A percentile compares a stretch with the other conserved stretches of the same genome.
phyloP scores from a whole-genome alignment of 1,140 invertebrate genomes.

The Drosophila orena region DNA sequence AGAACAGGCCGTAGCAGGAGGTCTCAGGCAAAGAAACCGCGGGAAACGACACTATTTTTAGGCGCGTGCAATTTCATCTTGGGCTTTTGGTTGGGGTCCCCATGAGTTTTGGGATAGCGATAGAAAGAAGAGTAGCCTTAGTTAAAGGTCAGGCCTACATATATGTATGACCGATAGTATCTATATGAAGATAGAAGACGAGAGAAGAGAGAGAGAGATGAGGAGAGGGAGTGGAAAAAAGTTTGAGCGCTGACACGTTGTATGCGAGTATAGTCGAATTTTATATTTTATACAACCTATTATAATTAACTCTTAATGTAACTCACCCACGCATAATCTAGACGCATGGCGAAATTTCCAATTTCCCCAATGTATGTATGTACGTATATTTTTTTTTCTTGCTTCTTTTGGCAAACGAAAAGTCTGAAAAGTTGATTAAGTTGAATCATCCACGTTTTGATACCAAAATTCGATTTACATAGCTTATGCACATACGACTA shows the following conservation, averaged over 20 bases:
- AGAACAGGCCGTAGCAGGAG: conserved; percentile 22
- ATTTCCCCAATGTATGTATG: conserved; percentile 13
- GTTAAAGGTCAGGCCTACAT: conserved; percentile 28
- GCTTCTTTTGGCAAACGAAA: conserved; percentile 53
- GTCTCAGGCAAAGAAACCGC: background rate
- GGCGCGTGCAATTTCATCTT: conserved; percentile 41
- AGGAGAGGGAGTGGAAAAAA: background rate
- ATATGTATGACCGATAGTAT: background rate
- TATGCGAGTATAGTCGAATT: conserved; percentile 58
- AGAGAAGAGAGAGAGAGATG: background rate
- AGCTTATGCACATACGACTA: conserved; percentile 38
- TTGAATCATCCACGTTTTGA: conserved; percentile 54
- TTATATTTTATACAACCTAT: conserved; percentile 53
- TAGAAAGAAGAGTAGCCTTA: conserved; percentile 20
- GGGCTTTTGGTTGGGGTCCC: background rate
- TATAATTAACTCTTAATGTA: conserved; percentile 48
- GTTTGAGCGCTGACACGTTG: conserved; percentile 5
- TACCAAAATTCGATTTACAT: conserved; percentile 69
- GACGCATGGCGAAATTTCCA: conserved; percentile 6
- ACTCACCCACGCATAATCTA: conserved; percentile 10
- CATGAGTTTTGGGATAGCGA: background rate
- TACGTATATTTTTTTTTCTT: conserved; percentile 16
- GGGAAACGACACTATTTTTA: conserved; percentile 1
- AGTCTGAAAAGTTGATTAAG: conserved; percentile 51
- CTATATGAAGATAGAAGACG: background rate